Base-by-base conservation (phyloP, 1,140 invertebrate species). In the Globodera ellingtonae region DNA sequence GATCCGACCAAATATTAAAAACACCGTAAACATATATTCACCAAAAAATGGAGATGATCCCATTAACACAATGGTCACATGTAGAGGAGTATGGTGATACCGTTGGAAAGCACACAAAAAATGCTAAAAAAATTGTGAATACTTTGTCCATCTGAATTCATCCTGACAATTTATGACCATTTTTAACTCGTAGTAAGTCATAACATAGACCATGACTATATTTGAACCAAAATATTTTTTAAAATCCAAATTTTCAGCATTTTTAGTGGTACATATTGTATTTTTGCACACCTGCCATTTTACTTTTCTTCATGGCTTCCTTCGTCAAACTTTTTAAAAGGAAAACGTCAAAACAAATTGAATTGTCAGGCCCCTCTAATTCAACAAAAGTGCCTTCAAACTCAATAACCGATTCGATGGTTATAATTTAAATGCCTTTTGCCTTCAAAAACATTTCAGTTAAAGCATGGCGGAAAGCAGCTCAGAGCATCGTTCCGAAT, bases 291-390 rank as follows among this genome's bases (percentile, higher is more conserved):
- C 6, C 50, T 5, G 50, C 50, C 7, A 7, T 13, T 52, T 52
- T 52, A 7, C 13, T 62, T 62, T 44, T 1, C 18, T 35, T 44
- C 5, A 70, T 70, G 67, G 67, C 67, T 70, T 70, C 67, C 10
- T 47, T 70, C 35, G 67, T 70, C 5, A 70, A 70, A 35, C 46
- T 70, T 35, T 70, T 70, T 21, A 70, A 70, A 47, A 70, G 46
- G 24, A 70, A 70, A 47, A 10, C 67, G 8, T 47, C 67, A 24
- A 70, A 70, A 21, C 24, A 47, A 10, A 18, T 13, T 62, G 6
- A 10, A 62, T 18, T 62, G 15, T 62, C 56, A 13, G 56, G 18
- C 18, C 56, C 56, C 18, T 62, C 18, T 18, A 62, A 62, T 62
- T 15, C 56, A n/a, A 18, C 56, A 18, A 15, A 62, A 62, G 18